phyloP scores from a whole-genome alignment of 1,140 invertebrate genomes.

The Eciton burchellii region DNA sequence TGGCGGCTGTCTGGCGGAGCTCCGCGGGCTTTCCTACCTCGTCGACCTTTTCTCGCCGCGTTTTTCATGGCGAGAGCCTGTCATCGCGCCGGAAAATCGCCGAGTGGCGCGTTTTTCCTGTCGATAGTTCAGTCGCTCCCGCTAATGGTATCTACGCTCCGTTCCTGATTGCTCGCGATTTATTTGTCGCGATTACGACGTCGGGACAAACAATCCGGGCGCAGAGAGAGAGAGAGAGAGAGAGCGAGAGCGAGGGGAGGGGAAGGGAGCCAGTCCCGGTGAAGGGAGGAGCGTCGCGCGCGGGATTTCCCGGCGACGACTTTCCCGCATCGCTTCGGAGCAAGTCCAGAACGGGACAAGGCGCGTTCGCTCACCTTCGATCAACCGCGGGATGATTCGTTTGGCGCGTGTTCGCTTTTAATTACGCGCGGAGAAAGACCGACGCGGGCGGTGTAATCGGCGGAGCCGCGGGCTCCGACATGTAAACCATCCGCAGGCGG shows the following conservation, averaged over 20 bases:
- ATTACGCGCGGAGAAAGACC: neutral
- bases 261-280: too few relatives aligned
- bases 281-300: neutral
- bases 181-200: slow-evolving; percentile 18
- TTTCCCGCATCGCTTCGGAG: too few relatives aligned
- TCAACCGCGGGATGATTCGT: slow-evolving; percentile 14
- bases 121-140: neutral
- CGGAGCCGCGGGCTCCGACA: neutral
- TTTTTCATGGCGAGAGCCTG: slow-evolving; percentile 12
- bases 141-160: slow-evolving; percentile 4
- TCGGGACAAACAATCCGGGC: neutral
- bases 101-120: slow-evolving; percentile 15
- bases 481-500: neutral
- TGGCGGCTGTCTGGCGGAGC: neutral
- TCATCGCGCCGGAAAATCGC: slow-evolving; percentile 2
- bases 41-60: neutral
- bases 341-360: too few relatives aligned
- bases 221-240: neutral
- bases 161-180: slow-evolving; percentile 10
- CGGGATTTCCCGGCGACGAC: neutral
- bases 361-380: slow-evolving; percentile 2
- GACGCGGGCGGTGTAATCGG: neutral
- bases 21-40: slow-evolving; percentile 4
- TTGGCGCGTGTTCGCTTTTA: slow-evolving; percentile 16
- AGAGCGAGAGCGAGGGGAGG: too few relatives aligned